These are phyloP conservation scores for Glareola pratincola DNA, from an alignment of 2,113 vertebrate genomes.

Conservation along the genomic window DNA sequence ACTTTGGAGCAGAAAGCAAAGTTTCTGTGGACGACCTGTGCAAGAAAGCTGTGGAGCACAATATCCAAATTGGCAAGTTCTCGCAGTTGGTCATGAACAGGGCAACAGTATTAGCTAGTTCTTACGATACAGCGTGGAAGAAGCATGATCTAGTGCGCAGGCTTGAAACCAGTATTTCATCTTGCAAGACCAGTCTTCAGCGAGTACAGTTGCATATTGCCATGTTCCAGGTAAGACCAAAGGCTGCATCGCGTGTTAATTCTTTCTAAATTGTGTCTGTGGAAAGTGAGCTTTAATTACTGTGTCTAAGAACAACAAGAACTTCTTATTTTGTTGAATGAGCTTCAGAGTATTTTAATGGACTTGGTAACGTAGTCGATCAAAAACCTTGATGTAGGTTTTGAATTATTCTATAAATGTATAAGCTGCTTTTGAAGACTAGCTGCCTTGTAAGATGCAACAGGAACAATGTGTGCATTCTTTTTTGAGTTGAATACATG, in stretches of 20 bases:
- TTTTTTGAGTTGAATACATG: background rate
- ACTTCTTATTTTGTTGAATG: rapidly evolving
- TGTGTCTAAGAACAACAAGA: background rate
- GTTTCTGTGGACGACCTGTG: slow-evolving; percentile 95
- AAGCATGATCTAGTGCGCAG: slow-evolving; percentile 92
- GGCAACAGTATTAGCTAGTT: slow-evolving; percentile 90
- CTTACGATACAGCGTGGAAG: slow-evolving; percentile 96
- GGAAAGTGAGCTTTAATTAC: background rate
- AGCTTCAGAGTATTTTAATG: background rate
- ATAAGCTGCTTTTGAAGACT: background rate
- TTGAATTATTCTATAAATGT: background rate
- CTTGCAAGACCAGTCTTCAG: slow-evolving; percentile 92
- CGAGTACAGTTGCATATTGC: slow-evolving; percentile 91
- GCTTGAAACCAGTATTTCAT: slow-evolving; percentile 88
- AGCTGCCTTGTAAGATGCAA: background rate
- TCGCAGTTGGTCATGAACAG: slow-evolving; percentile 92
- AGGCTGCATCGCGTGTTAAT: background rate
- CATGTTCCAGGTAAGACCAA: slow-evolving; percentile 90
- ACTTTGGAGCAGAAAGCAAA: slow-evolving; percentile 95
- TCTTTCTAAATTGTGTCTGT: background rate
- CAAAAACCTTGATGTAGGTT: background rate
- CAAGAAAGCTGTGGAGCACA: slow-evolving; percentile 93
- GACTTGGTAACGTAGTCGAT: background rate
- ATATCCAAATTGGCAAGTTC: slow-evolving; percentile 84
- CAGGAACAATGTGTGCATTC: background rate